Base-by-base conservation (phyloP, 2,113 vertebrate species). In the Thamnophis sirtalis region DNA sequence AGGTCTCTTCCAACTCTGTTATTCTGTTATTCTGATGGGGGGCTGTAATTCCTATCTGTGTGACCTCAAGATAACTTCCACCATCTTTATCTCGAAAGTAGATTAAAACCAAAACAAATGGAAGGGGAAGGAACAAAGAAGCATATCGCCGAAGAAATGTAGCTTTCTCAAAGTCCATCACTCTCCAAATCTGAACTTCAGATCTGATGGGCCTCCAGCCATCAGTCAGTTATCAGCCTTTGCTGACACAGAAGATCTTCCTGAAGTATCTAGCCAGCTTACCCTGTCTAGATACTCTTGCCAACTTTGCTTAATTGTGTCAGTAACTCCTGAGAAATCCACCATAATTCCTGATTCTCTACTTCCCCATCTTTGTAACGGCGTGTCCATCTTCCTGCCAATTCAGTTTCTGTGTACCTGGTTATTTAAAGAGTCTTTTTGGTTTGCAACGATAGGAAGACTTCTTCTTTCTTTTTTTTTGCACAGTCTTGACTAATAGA, bases 391-490 rank as follows among this genome's bases (percentile, higher is more conserved):
- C 91, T 87, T 87, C 33, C 19, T 51, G 38, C 85, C 55, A 73
- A 43, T 86, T 91, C 86, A 28, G 28, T 73, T 87, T 73, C 58
- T 73, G 86, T 33, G 33, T 53, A 73, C n/a, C 58, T 73, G 58
- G 58, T 91, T 87, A 91, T 87, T 91, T 91, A 87, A 91, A 43
- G 49, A 73, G 48, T 51, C n/a, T 17, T 49, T 68, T 91, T 85
- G 22, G 22, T 91, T 91, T 87, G n/a, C 91, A 26, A 38, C 54
- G 91, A 13, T 50, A 87, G 33, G 86, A 17, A 43, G 28, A 55
- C 7, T n/a, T 26, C 24, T 28, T 28, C 8, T 56, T 56, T n/a
- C n/a, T n/a, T n/a, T 54, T 7, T 63, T 53, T 49, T 85, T 24
- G 26, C 48, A 28, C 21, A 50, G 2, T 28, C 9, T 28, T 86